A percentile compares a stretch with the other conserved stretches of the same genome.
Evolutionary conservation across 2,888 invertebrate genomes (phyloP).

Genomic region (Andrena trimmerana): DNA sequence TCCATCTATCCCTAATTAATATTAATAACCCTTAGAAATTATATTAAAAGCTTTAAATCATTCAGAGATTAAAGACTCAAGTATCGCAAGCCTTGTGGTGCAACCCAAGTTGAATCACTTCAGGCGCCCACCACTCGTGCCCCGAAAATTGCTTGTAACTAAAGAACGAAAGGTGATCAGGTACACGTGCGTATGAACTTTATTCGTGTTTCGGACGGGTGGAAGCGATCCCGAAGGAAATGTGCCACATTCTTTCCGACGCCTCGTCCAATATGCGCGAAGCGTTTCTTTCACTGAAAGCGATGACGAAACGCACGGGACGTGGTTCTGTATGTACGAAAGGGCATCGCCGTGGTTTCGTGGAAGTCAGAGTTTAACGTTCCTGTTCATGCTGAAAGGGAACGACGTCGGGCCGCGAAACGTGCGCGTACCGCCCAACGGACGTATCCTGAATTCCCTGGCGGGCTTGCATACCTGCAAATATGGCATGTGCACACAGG

Average conservation of each 20-base stretch:
- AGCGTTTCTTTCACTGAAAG: conserved; percentile 4
- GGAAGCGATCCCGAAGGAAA: too few species aligned
- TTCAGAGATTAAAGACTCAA: too few species aligned
- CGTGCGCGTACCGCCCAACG: conserved; percentile 50
- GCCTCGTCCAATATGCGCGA: not conserved
- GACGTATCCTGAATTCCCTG: conserved; percentile 32
- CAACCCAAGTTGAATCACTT: too few species aligned
- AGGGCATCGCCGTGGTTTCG: conserved; percentile 42
- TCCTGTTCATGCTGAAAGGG: conserved; percentile 51
- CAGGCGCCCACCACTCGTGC: too few species aligned
- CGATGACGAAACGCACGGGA: conserved; percentile 9
- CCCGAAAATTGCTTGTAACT: too few species aligned
- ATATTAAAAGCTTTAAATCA: too few species aligned
- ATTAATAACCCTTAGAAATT: too few species aligned
- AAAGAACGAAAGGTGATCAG: too few species aligned
- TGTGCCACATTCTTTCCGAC: not conserved
- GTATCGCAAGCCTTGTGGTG: too few species aligned
- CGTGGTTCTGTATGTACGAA: conserved; percentile 11
- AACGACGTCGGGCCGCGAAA: conserved; percentile 57
- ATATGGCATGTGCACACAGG: conserved; percentile 27
- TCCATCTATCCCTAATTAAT: too few species aligned
- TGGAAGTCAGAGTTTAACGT: conserved; percentile 46
- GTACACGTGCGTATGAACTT: not conserved
- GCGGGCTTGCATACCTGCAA: conserved; percentile 30
- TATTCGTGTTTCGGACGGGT: not conserved